Evolutionary conservation across 2,113 vertebrate genomes (phyloP).

Genomic region (Plecturocebus donacophilus): DNA sequence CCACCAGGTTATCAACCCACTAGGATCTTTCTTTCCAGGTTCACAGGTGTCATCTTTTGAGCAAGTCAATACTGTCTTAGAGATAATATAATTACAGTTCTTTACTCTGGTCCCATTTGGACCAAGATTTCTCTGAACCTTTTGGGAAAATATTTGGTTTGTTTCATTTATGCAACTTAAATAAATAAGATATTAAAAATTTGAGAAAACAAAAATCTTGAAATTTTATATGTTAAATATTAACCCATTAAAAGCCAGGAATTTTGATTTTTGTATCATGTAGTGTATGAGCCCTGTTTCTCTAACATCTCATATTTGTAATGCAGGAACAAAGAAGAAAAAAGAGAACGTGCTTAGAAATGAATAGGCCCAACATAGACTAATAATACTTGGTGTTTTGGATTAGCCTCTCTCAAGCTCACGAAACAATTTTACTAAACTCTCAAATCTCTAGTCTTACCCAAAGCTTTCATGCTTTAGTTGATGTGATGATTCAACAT

Average conservation of each 20-base stretch:
- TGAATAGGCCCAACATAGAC: background rate
- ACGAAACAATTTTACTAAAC: background rate
- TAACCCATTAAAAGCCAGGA: background rate
- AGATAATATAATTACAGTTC: background rate
- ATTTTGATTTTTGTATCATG: background rate
- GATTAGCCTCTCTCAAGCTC: background rate
- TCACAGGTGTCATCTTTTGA: background rate
- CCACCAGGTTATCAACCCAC: background rate
- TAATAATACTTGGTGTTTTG: background rate
- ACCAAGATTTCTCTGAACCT: background rate
- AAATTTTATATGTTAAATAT: background rate
- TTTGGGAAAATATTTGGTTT: background rate
- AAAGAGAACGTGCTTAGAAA: background rate
- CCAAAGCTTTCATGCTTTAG: background rate
- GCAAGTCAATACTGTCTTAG: background rate
- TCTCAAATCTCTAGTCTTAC: background rate
- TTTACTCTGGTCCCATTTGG: background rate
- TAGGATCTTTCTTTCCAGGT: background rate
- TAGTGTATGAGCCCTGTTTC: background rate
- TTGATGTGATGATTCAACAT: slow-evolving; percentile 1
- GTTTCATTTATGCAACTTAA: background rate
- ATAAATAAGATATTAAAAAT: background rate
- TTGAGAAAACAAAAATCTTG: background rate
- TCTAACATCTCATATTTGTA: background rate
- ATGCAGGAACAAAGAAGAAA: background rate